Base-by-base conservation (phyloP, 2,113 vertebrate species). In the Labrus mixtus region DNA sequence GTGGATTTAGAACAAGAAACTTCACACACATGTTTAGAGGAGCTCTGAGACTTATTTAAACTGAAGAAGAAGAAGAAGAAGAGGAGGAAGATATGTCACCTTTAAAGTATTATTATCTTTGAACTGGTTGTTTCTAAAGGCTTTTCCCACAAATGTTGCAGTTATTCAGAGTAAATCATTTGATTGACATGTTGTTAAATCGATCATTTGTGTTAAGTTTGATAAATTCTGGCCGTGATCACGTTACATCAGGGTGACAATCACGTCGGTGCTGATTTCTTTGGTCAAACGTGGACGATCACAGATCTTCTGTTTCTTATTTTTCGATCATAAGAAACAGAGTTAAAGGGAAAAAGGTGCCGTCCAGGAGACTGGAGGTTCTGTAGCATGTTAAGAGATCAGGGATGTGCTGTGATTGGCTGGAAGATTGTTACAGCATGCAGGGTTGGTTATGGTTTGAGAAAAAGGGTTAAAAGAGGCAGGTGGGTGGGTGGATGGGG, bases 391-490 rank as follows among this genome's bases (percentile, higher is more conserved):
- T 51, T 57, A 46, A 23, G 15, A n/a, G 13, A 12, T 43, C 17
- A 22, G 9, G 7, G 77, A 17, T 0, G 46, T 75, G 23, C 66
- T 76, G 46, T 75, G 23, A 63, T 76, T 54, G 66, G 69, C 68
- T 73, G 70, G 68, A 69, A 60, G 87, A 65, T 75, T 71, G 84
- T 73, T 66, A 79, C 66, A 71, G 86, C 90, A 92, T 93, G 93
- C 92, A 67, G 68, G 45, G 72, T 68, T 57, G 39, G 53, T 72
- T 57, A 41, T 3, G 17, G 80, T 36, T 74, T 36, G 8, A 55
- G 58, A 39, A 25, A 58, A 61, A 53, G 37, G 69, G 81, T 68
- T 39, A 68, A 2, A 65, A 58, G n/a, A 55, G 33, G 25, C n/a
- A 13, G 39, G 60, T 43, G 25, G 65, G 72, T 46, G 8, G 25